A percentile compares a stretch with the other conserved stretches of the same genome.
Conservation (phyloP, 2,113 vertebrate genomes). For the Pampusana beccarii region DNA sequence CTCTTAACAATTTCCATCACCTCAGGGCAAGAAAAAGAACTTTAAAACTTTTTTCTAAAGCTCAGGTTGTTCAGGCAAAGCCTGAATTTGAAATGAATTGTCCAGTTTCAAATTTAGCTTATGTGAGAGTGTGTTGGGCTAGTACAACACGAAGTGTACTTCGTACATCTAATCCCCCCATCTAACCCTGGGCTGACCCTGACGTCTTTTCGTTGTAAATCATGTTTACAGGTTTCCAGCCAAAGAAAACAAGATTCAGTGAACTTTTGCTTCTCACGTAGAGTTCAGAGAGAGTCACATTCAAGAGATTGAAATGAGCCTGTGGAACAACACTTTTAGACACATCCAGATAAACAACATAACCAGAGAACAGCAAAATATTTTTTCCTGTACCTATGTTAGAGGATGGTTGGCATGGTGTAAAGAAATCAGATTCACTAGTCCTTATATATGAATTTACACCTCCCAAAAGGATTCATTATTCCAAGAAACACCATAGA, state of each 20-base stretch:
- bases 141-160: rapidly evolving
- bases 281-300: not conserved
- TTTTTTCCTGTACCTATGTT: not conserved
- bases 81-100: not conserved
- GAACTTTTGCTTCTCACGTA: rapidly evolving
- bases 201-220: not conserved
- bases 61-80: not conserved
- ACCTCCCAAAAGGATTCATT: not conserved
- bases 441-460: not conserved
- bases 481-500: not conserved
- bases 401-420: not conserved
- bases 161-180: too few relatives aligned
- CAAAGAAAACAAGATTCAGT: not conserved
- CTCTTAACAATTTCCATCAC: not conserved
- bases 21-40: not conserved
- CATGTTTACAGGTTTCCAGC: not conserved
- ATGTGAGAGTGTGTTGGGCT: rapidly evolving
- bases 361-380: not conserved
- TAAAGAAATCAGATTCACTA: not conserved
- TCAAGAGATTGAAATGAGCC: rapidly evolving
- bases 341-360: not conserved
- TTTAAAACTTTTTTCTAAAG: not conserved
- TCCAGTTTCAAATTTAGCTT: not conserved
- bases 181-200: not conserved
- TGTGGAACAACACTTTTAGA: not conserved